phyloP scores from a whole-genome alignment of 1,140 invertebrate species.

The Tetramorium simillimum region DNA sequence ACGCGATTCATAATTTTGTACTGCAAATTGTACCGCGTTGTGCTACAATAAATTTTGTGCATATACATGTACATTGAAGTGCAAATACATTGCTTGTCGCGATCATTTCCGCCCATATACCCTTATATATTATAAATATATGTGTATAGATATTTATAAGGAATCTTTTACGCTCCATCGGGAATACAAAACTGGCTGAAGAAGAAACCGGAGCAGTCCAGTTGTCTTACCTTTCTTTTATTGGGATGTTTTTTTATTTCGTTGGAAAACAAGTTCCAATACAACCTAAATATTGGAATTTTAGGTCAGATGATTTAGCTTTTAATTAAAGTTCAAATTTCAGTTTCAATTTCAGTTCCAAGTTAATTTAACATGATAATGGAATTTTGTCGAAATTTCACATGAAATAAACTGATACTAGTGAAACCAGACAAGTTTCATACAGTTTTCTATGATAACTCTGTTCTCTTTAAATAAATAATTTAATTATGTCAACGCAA shows the following conservation, averaged over 20 bases:
- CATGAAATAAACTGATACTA: background rate
- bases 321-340: background rate
- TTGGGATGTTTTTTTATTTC: background rate
- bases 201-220: background rate
- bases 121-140: no score
- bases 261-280: background rate
- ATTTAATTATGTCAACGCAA: background rate
- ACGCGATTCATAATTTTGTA: no score
- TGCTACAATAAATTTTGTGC: no score
- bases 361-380: background rate
- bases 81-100: no score
- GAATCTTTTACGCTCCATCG: background rate
- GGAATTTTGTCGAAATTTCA: background rate
- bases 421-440: background rate
- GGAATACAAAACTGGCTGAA: background rate
- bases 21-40: no score
- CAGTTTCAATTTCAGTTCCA: background rate
- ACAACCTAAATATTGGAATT: constrained; percentile 1
- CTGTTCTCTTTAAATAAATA: background rate
- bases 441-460: background rate
- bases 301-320: background rate
- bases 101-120: no score
- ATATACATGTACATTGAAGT: no score
- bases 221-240: background rate
- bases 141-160: no score